Base-by-base conservation (phyloP, 37 sponge, comb jelly and placozoan genomes). In the Theonella swinhoei region DNA sequence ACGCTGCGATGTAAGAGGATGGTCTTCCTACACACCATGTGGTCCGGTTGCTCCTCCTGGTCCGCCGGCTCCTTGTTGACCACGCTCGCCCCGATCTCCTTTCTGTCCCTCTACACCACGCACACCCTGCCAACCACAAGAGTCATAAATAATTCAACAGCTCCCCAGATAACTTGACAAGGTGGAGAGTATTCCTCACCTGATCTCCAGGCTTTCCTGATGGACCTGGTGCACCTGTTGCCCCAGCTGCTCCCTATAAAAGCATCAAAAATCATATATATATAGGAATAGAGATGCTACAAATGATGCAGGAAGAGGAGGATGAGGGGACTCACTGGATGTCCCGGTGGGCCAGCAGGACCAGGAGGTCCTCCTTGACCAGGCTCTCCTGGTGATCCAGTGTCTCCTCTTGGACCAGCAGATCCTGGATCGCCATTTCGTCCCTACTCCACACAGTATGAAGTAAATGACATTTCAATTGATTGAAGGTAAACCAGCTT, bases 301-400 rank as follows among this genome's bases (percentile, higher is more conserved):
- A n/a, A n/a, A n/a, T n/a, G n/a, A n/a, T n/a, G n/a, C n/a, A n/a
- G n/a, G n/a, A n/a, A n/a, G n/a, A n/a, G n/a, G n/a, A n/a, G n/a
- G n/a, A n/a, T n/a, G n/a, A 23, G 28, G 59, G 22, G 35, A 68
- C 82, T 71, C 59, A 82, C 82, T 30, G 88, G 78, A 8, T 40
- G 25, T 30, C 88, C 88, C 42, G 88, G 73, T 40, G 83, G 74
- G 4, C 88, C 88, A 82, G 78, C 62, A 22, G 76, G 40, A 39
- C 88, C 88, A 77, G 78, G n/a, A 3, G 64, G 20, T 9, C 88
- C 88, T 54, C 42, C n/a, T 3, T 72, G 63, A 1, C 88, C 88
- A 39, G 78, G 31, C 9, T 62, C 62, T 42, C 87, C 87, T 75
- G 68, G 59, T 70, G 31, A 14, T 7, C 54, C 54, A 7, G 7